These are phyloP conservation scores for Pipa parva DNA, from an alignment of 2,113 vertebrate genomes.

Conservation along the genomic window DNA sequence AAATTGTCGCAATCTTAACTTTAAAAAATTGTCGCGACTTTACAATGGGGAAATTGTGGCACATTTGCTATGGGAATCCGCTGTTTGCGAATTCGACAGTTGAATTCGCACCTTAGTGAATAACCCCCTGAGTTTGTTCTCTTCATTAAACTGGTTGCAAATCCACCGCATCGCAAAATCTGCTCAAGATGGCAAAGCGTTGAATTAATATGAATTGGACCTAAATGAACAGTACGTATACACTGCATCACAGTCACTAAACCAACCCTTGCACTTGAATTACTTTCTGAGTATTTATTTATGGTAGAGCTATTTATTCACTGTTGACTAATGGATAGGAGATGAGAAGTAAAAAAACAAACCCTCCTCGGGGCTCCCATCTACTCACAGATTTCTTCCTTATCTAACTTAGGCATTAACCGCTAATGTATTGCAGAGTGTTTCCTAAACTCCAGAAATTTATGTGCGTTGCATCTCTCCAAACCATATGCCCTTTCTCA, in stretches of 20 bases:
- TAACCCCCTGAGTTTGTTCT: no score
- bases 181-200: no score
- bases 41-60: no score
- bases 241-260: neutral
- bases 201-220: no score
- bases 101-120: no score
- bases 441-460: slow-evolving; percentile 38
- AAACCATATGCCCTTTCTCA: slow-evolving; percentile 31
- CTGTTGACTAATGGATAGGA: slow-evolving; percentile 37
- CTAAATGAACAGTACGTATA: neutral
- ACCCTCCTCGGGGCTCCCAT: neutral
- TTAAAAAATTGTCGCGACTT: no score
- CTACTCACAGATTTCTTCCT: slow-evolving; percentile 12
- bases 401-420: slow-evolving; percentile 37
- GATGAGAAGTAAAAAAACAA: slow-evolving; percentile 1
- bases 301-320: slow-evolving; percentile 37
- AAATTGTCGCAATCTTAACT: no score
- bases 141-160: neutral
- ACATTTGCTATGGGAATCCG: no score
- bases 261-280: slow-evolving; percentile 9
- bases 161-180: no score
- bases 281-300: slow-evolving; percentile 27
- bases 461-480: slow-evolving; percentile 19
- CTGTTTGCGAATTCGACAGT: no score
- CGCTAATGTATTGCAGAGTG: slow-evolving; percentile 39